Base-by-base conservation (phyloP, 2,113 vertebrate species). In the Paedocypris sp. region DNA sequence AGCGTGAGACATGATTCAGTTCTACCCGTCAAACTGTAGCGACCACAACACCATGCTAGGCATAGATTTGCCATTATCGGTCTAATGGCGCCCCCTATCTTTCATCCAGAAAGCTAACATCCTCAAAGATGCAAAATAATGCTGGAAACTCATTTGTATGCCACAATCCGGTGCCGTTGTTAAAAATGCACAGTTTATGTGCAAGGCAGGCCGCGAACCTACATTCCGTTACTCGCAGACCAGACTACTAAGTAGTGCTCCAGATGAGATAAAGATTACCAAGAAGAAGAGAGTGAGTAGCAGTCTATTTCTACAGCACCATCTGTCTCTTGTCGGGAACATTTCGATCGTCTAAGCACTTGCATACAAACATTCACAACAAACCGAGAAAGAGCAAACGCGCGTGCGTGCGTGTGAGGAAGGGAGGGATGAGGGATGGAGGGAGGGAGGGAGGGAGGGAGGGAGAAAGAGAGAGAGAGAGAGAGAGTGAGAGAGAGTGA, bases 241-340 rank as follows among this genome's bases (percentile, higher is more conserved):
- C 8, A n/a, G 13, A 43, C 26, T 45, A 43, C 53, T 29, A 18
- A 11, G 31, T 29, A 22, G 8, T 31, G 36, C 42, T 39, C 23
- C 13, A 54, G 49, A 36, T 42, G 28, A 56, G 49, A 8, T 32
- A n/a, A 57, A 38, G 49, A 46, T 6, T 46, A 28, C 11, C 23
- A 41, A 62, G 25, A 33, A 5, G 6, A 32, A 5, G 43, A 38
- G 12, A 33, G 15, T 33, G 28, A 52, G 39, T 56, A 42, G 23
- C 4, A 13, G 39, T 36, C 26, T 43, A 20, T 58, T 58, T 58
- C 43, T 39, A 32, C 39, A 58, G 38, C 26, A 43, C 38, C 54
- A 58, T 58, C 54, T 58, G 54, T 58, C 12, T 58, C 54, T 43
- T 58, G 54, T 58, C 54, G 43, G 54, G 43, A 58, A 45, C 38